phyloP scores from a whole-genome alignment of 2,113 vertebrate genomes.

The Melanostigma gelatinosum region DNA sequence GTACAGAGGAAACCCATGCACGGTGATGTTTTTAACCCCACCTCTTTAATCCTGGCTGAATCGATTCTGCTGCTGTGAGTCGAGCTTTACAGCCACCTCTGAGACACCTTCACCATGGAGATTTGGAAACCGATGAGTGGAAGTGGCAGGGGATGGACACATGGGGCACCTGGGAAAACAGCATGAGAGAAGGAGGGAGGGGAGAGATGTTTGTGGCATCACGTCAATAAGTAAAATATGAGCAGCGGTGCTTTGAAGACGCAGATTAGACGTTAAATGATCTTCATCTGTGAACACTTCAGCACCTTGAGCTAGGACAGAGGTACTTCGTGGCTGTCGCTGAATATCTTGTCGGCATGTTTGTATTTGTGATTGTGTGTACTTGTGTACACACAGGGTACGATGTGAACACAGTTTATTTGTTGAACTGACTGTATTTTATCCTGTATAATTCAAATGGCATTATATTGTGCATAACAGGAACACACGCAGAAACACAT shows the following conservation, averaged over 20 bases:
- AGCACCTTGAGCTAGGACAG: slow-evolving; percentile 12
- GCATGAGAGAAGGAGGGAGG: slow-evolving; percentile 5
- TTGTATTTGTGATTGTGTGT: not conserved
- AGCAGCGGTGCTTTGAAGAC: slow-evolving; percentile 37
- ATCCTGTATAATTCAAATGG: not conserved
- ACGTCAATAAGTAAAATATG: slow-evolving; percentile 36
- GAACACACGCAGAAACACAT: not conserved
- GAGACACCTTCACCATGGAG: not conserved
- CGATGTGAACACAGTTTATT: not conserved
- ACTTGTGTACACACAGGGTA: not conserved
- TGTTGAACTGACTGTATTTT: not conserved
- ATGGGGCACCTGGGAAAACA: slow-evolving; percentile 5
- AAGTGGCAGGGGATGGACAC: slow-evolving; percentile 3
- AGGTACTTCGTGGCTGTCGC: slow-evolving; percentile 28
- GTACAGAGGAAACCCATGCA: not conserved
- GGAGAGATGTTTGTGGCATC: slow-evolving; percentile 23
- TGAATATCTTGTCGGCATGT: slow-evolving; percentile 39
- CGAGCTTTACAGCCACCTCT: slow-evolving; percentile 8
- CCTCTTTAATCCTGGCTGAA: not conserved
- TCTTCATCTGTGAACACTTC: slow-evolving; percentile 35
- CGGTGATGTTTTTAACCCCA: slow-evolving; percentile 13
- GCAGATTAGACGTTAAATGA: slow-evolving; percentile 45
- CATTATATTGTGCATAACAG: not conserved
- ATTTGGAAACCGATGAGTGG: not conserved
- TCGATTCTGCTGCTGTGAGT: slow-evolving; percentile 21